Evolutionary conservation across 2,888 invertebrate species (phyloP), one percentile per base, ranked within the genome.

Genomic region (Stenodera caucasica): DNA sequence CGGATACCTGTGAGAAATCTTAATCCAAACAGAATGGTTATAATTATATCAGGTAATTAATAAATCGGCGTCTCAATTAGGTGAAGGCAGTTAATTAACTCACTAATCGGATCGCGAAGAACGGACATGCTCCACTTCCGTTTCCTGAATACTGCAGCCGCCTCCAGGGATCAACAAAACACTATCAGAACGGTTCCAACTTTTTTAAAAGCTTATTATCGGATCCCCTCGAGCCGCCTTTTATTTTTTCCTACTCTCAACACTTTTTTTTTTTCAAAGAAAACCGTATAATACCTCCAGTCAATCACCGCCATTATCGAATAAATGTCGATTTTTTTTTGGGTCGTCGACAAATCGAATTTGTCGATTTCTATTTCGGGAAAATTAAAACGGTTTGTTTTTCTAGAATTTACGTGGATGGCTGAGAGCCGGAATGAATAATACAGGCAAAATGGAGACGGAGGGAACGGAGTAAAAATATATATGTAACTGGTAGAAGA

Each of bases 151-250:
- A 40, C 61, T 59, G 63, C 58, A 59, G 57, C 64, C 59, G 69
- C 73, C 73, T 45, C 71, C 62, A 65, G 78, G 77, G 79, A 77
- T 75, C 76, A 72, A 77, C 76, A 77, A 76, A 77, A 78, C 77
- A 78, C 77, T 77, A 77, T 77, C 75, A 73, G 73, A 72, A 70
- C 72, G 75, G 74, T 72, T 74, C 72, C 70, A 72, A 73, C 78
- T 80, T 80, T 80, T 80, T 80, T 79, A 80, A 80, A 80, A 80
- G 80, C 80, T 80, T 80, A 80, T 80, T 80, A 80, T 79, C 78
- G 78, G 74, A 76, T 72, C 69, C 69, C 72, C 70, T 60, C 61
- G 59, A 72, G 71, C 72, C 63, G 58, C 67, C 72, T 74, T 78
- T 77, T 72, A 73, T 75, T 76, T 76, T 75, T 75, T 71, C 76